Evolutionary conservation across 2,113 vertebrate genomes (phyloP).

Genomic region (Pogonocichla stellata): DNA sequence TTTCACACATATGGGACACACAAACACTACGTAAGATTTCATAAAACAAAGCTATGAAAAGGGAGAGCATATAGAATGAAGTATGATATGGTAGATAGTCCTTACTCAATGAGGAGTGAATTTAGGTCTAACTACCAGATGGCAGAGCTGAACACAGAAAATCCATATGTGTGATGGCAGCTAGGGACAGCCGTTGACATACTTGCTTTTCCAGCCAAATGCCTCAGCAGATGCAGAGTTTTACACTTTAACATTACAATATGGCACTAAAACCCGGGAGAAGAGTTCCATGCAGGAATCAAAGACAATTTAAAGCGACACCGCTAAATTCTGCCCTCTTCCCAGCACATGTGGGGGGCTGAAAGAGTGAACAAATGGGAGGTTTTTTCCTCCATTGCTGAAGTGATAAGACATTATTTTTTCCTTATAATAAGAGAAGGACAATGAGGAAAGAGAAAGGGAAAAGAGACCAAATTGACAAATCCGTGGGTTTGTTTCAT

Average conservation of each 20-base stretch:
- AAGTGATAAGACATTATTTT: not conserved
- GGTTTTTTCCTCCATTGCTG: not conserved
- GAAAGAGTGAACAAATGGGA: not conserved
- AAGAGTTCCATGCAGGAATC: constrained; percentile 60
- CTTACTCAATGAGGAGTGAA: constrained; percentile 75
- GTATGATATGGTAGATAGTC: constrained; percentile 69
- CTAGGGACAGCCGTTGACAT: constrained; percentile 74
- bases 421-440: not conserved
- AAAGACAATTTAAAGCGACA: constrained; percentile 72
- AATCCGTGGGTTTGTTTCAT: not conserved
- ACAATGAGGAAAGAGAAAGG: not conserved
- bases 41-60: constrained; percentile 42
- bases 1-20: constrained; percentile 1
- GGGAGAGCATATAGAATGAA: constrained; percentile 49
- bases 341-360: not conserved
- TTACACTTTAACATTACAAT: constrained; percentile 80
- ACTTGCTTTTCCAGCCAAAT: constrained; percentile 80
- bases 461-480: not conserved
- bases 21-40: constrained; percentile 9
- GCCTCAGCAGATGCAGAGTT: constrained; percentile 78
- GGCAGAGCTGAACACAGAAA: constrained; percentile 77
- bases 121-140: constrained; percentile 75
- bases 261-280: constrained; percentile 73
- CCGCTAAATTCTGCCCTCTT: constrained; percentile 9
- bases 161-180: constrained; percentile 79